Evolutionary conservation across 2,888 invertebrate species (phyloP), one percentile per base, ranked within the genome.

Genomic region (Hyles lineata): DNA sequence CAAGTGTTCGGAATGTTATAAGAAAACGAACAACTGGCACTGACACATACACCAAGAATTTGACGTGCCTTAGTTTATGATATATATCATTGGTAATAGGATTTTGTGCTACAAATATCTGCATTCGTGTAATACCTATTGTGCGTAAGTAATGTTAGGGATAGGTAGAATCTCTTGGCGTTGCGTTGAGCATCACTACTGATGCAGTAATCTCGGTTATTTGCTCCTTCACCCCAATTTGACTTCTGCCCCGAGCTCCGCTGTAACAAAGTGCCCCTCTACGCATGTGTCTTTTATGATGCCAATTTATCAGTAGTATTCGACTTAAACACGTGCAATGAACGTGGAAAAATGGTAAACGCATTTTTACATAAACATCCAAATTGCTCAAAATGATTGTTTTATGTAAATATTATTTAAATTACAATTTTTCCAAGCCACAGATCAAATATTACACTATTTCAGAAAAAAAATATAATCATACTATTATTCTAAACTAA

Each of bases 171-270:
- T 43, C 55, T 17, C n/a, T 55, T n/a, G 55, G 55, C 19, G 55
- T 55, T 55, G 7, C 55, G 55, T n/a, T 55, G n/a, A 32, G 32
- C 62, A 62, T 62, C 35, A 35, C 32, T 35, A 19, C 32, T 62
- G 32, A n/a, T 62, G 62, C 35, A 35, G 62, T 62, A 62, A 62
- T 62, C 62, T 32, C 62, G 62, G 70, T 50, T 63, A 62, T 76
- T 75, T 78, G 76, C 84, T 85, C 85, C 85, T 85, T 89, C 87
- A 86, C 85, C 86, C 88, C 84, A 88, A 91, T 90, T 89, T 90
- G 87, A 89, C 89, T 90, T 89, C 82, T 89, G 90, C 87, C 90
- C 90, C 90, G 89, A 90, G 89, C 78, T 83, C 80, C 76, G 72
- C 82, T 84, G 85, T 90, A 89, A 87, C 90, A 81, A 89, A 85